These are phyloP conservation scores for Crotalus adamanteus DNA, from an alignment of 2,797 vertebrate species.

Conservation along the genomic window DNA sequence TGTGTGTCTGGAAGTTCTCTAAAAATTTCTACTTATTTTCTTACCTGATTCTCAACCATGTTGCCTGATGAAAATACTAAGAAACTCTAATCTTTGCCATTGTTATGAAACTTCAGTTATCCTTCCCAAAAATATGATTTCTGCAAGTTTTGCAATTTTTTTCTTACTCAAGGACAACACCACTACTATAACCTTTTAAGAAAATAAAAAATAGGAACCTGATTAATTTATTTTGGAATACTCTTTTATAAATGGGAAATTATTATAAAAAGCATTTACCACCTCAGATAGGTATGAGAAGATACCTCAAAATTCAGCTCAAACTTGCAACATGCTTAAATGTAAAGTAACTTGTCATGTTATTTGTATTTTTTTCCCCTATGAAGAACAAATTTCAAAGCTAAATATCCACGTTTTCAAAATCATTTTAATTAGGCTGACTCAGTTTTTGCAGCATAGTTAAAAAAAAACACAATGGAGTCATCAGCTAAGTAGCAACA, in stretches of 20 bases:
- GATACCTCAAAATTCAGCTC: neutral
- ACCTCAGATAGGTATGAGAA: neutral
- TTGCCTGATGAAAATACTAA: neutral
- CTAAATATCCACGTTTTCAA: neutral
- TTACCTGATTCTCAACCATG: neutral
- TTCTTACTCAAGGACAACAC: neutral
- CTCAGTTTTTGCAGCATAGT: conserved; percentile 7
- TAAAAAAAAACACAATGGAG: neutral
- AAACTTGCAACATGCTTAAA: neutral
- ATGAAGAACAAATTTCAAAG: neutral
- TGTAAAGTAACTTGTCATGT: neutral
- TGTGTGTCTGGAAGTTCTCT: neutral
- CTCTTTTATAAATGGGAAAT: neutral
- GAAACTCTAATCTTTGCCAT: neutral
- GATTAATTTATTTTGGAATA: neutral
- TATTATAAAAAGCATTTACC: neutral
- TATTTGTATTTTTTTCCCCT: neutral
- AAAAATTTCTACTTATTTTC: neutral
- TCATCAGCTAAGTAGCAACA: neutral
- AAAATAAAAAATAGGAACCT: neutral
- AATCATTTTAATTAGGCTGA: neutral
- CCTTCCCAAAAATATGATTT: neutral
- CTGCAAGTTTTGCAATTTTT: neutral
- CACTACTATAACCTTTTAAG: neutral
- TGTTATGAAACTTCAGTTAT: neutral